These are phyloP conservation scores for Rugalucina vietnamica DNA, from an alignment of 2,888 invertebrate genomes.

Conservation along the genomic window DNA sequence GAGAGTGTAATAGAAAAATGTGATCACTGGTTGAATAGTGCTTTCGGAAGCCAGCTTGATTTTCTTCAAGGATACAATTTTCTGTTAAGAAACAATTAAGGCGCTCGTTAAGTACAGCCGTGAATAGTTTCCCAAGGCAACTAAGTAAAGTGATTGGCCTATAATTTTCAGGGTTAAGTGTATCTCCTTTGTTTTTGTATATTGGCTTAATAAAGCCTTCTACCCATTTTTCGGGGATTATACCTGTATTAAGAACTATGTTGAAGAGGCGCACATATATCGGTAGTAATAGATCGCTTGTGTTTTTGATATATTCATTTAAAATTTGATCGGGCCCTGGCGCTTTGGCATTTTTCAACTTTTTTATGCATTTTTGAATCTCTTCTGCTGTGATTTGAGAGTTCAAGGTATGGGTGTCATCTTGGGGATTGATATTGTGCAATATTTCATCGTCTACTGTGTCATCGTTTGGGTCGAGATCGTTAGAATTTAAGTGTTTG, in stretches of 20 bases:
- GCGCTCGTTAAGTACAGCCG: slow-evolving; percentile 3
- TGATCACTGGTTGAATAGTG: slow-evolving; percentile 9
- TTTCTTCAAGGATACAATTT: neutral
- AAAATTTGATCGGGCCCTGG: neutral
- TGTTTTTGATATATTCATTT: slow-evolving; percentile 21
- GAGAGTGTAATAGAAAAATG: slow-evolving; percentile 11
- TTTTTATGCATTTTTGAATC: neutral
- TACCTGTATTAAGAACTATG: neutral
- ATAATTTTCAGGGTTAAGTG: slow-evolving; percentile 3
- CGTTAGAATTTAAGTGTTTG: neutral
- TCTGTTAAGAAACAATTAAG: neutral
- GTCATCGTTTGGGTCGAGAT: neutral
- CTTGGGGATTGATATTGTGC: neutral
- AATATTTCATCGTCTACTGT: neutral
- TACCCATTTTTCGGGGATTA: slow-evolving; percentile 4
- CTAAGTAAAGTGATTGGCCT: slow-evolving; percentile 21
- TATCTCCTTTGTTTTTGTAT: slow-evolving; percentile 21
- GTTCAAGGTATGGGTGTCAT: neutral
- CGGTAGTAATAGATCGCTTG: neutral
- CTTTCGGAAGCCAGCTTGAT: slow-evolving; percentile 15
- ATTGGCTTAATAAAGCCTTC: slow-evolving; percentile 10
- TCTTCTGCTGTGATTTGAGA: neutral
- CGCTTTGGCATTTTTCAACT: neutral
- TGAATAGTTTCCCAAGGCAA: slow-evolving; percentile 9
- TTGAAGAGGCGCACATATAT: slow-evolving; percentile 10